Conservation (phyloP, 2,797 vertebrate genomes). For the Mus spretus region DNA sequence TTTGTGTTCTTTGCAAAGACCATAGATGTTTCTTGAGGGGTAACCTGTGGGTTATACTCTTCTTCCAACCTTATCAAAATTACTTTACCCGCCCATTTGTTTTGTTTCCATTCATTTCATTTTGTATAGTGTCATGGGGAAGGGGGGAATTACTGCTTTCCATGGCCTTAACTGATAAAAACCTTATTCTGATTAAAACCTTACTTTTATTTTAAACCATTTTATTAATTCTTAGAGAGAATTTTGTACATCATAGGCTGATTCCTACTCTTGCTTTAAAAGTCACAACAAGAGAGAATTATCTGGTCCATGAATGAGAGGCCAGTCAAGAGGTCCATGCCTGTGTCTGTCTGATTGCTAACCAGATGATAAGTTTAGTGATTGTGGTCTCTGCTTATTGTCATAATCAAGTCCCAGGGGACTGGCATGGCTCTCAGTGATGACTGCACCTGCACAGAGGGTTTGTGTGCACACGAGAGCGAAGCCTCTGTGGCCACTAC, state of each 20-base stretch:
- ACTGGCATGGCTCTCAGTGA: neutral
- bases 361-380: neutral
- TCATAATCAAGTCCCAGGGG: neutral
- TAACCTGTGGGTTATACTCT: too few relatives aligned
- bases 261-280: neutral
- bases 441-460: neutral
- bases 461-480: neutral
- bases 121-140: neutral
- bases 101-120: neutral
- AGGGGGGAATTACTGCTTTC: neutral
- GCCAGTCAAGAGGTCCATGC: neutral
- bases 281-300: neutral
- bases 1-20: neutral
- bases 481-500: neutral
- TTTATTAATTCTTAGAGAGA: neutral
- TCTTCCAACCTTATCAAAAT: neutral
- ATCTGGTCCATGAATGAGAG: neutral
- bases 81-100: neutral
- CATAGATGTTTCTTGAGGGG: neutral
- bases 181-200: neutral
- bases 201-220: neutral
- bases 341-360: accelerated
- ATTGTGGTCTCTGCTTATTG: neutral
- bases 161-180: neutral
- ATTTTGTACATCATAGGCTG: neutral